phyloP scores from a whole-genome alignment of 2,113 vertebrate species.

The Callopanchax toddi region DNA sequence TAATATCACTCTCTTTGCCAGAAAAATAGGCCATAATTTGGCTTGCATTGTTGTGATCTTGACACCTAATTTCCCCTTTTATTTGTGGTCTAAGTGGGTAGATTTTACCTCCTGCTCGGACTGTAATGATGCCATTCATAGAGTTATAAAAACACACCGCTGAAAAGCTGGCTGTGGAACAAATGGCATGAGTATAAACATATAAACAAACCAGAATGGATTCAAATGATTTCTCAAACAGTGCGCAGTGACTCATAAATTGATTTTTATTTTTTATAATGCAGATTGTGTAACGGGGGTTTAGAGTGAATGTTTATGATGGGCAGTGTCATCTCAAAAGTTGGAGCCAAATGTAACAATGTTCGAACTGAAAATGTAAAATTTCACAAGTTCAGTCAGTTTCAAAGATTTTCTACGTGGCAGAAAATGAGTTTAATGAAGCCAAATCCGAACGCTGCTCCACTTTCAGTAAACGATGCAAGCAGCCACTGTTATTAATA shows the following conservation, averaged over 20 bases:
- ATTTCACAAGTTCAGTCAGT: background rate
- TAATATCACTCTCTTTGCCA: background rate
- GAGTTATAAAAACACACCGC: background rate
- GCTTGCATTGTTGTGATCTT: constrained; percentile 21
- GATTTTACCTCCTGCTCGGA: constrained; percentile 6
- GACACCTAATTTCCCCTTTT: constrained; percentile 19
- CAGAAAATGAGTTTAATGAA: constrained; percentile 5
- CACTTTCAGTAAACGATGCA: constrained; percentile 5
- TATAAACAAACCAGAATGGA: background rate
- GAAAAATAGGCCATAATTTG: constrained; percentile 3
- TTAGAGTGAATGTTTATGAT: background rate
- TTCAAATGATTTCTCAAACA: background rate
- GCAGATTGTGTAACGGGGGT: background rate
- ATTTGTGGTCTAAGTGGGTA: constrained; percentile 9
- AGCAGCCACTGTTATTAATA: no score
- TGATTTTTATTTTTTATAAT: constrained; percentile 8
- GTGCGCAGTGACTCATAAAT: background rate
- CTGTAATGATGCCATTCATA: constrained; percentile 16
- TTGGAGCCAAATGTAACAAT: background rate
- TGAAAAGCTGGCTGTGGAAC: constrained; percentile 5
- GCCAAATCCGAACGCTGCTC: constrained; percentile 15
- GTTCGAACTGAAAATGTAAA: background rate
- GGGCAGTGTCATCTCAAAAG: background rate
- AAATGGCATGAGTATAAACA: background rate
- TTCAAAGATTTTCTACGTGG: constrained; percentile 9